These are phyloP conservation scores for Melieria picta DNA, from an alignment of 2,888 invertebrate species.

Conservation along the genomic window DNA sequence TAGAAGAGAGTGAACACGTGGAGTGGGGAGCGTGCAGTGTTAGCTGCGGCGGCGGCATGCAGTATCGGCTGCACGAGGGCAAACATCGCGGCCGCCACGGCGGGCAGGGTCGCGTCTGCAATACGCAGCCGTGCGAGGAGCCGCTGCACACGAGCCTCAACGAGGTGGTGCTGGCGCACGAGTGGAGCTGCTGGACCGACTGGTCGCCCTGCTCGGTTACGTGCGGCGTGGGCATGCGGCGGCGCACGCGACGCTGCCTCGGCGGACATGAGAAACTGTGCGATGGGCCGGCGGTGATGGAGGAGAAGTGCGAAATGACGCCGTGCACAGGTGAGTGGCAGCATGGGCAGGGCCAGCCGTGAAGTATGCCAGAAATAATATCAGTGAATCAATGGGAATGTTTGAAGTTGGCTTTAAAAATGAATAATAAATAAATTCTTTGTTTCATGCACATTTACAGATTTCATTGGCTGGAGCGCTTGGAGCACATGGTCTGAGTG, in stretches of 20 bases:
- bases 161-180: slow-evolving; percentile 55
- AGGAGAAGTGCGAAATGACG: slow-evolving; percentile 76
- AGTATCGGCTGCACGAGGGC: slow-evolving; percentile 69
- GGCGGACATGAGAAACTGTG: slow-evolving; percentile 69
- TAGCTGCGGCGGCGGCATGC: slow-evolving; percentile 77
- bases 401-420: not conserved
- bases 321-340: slow-evolving; percentile 67
- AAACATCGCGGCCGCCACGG: slow-evolving; percentile 61
- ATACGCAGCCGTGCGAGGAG: slow-evolving; percentile 76
- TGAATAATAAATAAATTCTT: not conserved
- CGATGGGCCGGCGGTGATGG: slow-evolving; percentile 72
- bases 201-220: slow-evolving; percentile 83
- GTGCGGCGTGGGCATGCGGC: slow-evolving; percentile 77
- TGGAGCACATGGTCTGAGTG: slow-evolving; percentile 81
- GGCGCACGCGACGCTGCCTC: slow-evolving; percentile 76
- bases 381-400: no score
- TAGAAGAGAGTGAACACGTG: slow-evolving; percentile 39
- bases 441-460: slow-evolving; percentile 56
- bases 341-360: no score
- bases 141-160: slow-evolving; percentile 48
- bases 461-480: slow-evolving; percentile 77
- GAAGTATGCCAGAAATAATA: no score
- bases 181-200: slow-evolving; percentile 89
- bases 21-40: slow-evolving; percentile 75
- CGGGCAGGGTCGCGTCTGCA: slow-evolving; percentile 76